phyloP scores from a whole-genome alignment of 2,113 vertebrate species.

The Channa argus region DNA sequence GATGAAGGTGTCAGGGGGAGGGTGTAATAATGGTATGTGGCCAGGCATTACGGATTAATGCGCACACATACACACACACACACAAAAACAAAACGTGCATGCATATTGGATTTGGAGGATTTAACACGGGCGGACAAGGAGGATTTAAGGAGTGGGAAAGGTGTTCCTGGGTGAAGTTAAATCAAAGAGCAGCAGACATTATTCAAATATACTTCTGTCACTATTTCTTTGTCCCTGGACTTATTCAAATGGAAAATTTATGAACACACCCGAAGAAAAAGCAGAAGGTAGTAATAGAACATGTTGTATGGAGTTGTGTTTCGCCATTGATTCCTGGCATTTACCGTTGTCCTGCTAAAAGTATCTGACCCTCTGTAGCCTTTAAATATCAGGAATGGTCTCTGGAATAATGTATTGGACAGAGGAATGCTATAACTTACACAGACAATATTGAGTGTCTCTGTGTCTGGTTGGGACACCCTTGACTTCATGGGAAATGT shows the following conservation, averaged over 20 bases:
- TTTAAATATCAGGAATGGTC: constrained; percentile 73
- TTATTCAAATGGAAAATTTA: constrained; percentile 59
- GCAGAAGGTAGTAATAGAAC: constrained; percentile 24
- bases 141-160: constrained; percentile 53
- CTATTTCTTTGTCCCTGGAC: constrained; percentile 34
- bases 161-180: constrained; percentile 41
- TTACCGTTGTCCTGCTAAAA: constrained; percentile 49
- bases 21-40: constrained; percentile 61
- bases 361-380: constrained; percentile 64
- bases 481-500: constrained; percentile 68
- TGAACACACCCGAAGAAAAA: constrained; percentile 50
- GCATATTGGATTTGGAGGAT: constrained; percentile 44
- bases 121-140: constrained; percentile 27
- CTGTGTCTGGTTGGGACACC: constrained; percentile 44
- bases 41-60: constrained; percentile 69
- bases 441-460: constrained; percentile 49
- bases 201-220: constrained; percentile 35
- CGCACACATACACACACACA: constrained; percentile 37
- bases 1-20: constrained; percentile 78
- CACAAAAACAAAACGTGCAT: constrained; percentile 4
- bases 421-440: constrained; percentile 70
- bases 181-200: constrained; percentile 53
- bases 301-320: constrained; percentile 44
- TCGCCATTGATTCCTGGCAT: constrained; percentile 58
- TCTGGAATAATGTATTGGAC: constrained; percentile 59